A percentile compares a stretch with the other conserved stretches of the same genome.
phyloP scores from a whole-genome alignment of 2,888 invertebrate species.

The Agapostemon virescens region DNA sequence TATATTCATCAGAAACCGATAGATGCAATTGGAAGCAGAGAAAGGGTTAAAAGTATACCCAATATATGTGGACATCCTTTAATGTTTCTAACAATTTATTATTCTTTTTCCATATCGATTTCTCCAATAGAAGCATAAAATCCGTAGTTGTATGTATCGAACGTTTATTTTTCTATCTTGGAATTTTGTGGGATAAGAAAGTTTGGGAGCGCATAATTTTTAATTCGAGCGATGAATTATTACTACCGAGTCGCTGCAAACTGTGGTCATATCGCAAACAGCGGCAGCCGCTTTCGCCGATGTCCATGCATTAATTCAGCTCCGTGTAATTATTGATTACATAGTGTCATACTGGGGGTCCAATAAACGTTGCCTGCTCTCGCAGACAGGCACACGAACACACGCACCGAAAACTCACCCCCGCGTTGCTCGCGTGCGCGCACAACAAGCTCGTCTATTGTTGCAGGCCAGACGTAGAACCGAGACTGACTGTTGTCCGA shows the following conservation, averaged over 20 bases:
- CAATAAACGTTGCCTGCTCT: slow-evolving; percentile 64
- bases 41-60: too few species aligned
- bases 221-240: neutral
- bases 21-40: too few species aligned
- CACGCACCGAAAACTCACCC: slow-evolving; percentile 28
- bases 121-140: too few species aligned
- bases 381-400: slow-evolving; percentile 19
- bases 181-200: neutral
- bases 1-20: too few species aligned
- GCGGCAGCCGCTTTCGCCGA: slow-evolving; percentile 33
- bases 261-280: slow-evolving; percentile 36
- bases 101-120: too few species aligned
- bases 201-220: neutral
- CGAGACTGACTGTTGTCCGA: slow-evolving; percentile 42
- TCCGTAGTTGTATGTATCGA: too few species aligned
- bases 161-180: too few species aligned
- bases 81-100: too few species aligned
- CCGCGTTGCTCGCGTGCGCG: slow-evolving; percentile 18
- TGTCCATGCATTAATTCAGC: slow-evolving; percentile 65
- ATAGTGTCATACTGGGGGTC: slow-evolving; percentile 58
- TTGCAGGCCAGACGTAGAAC: slow-evolving; percentile 32
- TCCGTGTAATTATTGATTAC: slow-evolving; percentile 67
- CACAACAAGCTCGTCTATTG: slow-evolving; percentile 28
- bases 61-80: too few species aligned
- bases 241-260: neutral